Evolutionary conservation across 2,797 vertebrate genomes (phyloP).

Genomic region (Macropus fuliginosus): DNA sequence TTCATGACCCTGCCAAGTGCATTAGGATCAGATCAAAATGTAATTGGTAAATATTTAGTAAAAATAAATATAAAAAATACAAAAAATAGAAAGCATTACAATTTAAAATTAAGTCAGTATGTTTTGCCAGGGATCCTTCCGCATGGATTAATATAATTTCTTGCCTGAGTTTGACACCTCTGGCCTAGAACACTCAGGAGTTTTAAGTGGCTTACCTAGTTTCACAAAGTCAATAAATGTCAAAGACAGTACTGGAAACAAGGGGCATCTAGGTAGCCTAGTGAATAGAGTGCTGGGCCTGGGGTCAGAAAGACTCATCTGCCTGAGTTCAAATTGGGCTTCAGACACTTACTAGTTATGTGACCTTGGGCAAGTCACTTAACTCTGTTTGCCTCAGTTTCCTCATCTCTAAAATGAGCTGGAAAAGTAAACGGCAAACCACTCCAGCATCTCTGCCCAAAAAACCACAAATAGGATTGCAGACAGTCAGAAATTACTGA

Average conservation of each 20-base stretch:
- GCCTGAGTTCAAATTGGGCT: not conserved
- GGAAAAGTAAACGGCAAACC: not conserved
- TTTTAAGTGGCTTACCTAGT: not conserved
- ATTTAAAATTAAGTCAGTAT: not conserved
- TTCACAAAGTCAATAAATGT: not conserved
- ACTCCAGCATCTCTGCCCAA: not conserved
- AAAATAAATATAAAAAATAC: not conserved
- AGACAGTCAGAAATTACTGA: not conserved
- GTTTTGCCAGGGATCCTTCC: not conserved
- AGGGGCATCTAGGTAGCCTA: not conserved
- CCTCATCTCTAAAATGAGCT: not conserved
- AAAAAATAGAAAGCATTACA: not conserved
- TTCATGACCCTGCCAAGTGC: not conserved
- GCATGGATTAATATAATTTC: not conserved
- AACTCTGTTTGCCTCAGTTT: not conserved
- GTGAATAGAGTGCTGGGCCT: not conserved
- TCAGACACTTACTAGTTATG: not conserved
- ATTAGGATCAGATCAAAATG: not conserved
- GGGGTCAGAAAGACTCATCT: not conserved
- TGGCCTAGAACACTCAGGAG: not conserved
- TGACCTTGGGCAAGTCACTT: not conserved
- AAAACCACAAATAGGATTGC: not conserved
- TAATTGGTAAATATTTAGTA: not conserved
- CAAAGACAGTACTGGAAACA: not conserved
- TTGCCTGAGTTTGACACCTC: not conserved